Base-by-base conservation (phyloP, 2,113 vertebrate genomes). In the Todiramphus chloris region DNA sequence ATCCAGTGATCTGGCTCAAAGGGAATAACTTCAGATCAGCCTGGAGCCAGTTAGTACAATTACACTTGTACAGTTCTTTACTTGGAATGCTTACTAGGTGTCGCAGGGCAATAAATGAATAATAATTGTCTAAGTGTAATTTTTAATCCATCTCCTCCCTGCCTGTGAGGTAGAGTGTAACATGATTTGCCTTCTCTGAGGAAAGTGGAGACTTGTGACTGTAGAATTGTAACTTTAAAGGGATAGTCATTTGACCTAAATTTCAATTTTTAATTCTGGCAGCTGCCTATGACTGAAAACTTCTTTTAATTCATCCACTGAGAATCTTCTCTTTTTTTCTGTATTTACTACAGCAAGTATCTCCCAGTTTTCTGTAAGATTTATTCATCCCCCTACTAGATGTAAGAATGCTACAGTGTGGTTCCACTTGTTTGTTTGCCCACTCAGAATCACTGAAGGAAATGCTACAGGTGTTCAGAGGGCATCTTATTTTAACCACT, bases 1-100 rank as follows among this genome's bases (percentile, higher is more conserved):
- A 94, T 74, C 77, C 48, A 87, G 75, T 51, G n/a, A 37, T 68
- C 30, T 58, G 78, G 33, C 86, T 95, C 17, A 58, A n/a, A 94
- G 50, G 30, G 28, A 83, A 24, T 46, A 91, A 74, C 19, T 96
- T 88, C 30, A 84, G 41, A 90, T 95, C 64, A 93, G 48, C 35
- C 58, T 84, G 81, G 58, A 96, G 60, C 25, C 48, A 66, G 59
- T 88, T 79, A 89, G 88, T 88, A 79, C 33, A 92, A 83, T 94
- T 89, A 87, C 21, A 86, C 58, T 82, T 87, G 37, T 66, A 72
- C 6, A 19, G 30, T 95, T 73, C 68, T 94, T 97, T 96, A 62
- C 24, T 41, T 68, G 28, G 55, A 66, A 66, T 59, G 55, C 62
- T 95, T 92, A 68, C 48, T 93, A 77, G 97, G 82, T 83, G 53